Evolutionary conservation across 1,140 invertebrate genomes (phyloP).

Genomic region (Antheraea pernyi): DNA sequence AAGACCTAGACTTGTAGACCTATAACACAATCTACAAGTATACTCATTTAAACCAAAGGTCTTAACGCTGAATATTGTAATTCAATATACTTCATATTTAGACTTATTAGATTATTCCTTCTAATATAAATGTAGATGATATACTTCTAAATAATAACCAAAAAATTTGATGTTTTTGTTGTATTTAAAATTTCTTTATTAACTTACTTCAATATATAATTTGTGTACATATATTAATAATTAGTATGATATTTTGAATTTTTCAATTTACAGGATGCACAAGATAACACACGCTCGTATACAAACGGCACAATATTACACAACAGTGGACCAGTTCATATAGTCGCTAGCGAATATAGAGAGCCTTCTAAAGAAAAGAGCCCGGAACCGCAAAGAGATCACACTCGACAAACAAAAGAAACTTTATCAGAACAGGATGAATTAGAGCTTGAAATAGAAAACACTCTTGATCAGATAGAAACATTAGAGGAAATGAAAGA

Average conservation of each 20-base stretch:
- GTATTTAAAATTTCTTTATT: too few species aligned
- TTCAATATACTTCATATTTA: too few species aligned
- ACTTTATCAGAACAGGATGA: slow-evolving; percentile 18
- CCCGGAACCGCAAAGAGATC: slow-evolving; percentile 37
- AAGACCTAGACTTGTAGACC: too few species aligned
- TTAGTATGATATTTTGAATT: background rate
- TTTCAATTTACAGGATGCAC: slow-evolving; percentile 62
- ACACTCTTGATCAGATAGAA: slow-evolving; percentile 4
- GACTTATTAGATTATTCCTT: too few species aligned
- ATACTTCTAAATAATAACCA: too few species aligned
- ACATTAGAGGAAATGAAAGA: background rate
- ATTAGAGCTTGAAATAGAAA: slow-evolving; percentile 29
- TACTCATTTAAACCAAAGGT: too few species aligned
- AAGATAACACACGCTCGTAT: slow-evolving; percentile 62
- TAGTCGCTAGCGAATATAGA: slow-evolving; percentile 61
- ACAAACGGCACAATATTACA: slow-evolving; percentile 70
- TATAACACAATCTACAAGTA: too few species aligned
- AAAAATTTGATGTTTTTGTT: too few species aligned
- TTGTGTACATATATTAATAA: background rate
- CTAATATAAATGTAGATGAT: too few species aligned
- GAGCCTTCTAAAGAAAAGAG: slow-evolving; percentile 48
- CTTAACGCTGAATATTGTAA: too few species aligned
- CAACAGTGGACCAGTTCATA: slow-evolving; percentile 60
- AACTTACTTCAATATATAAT: too few species aligned
- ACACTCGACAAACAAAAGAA: slow-evolving; percentile 29